Evolutionary conservation across 2,888 invertebrate genomes (phyloP), one percentile per base, ranked within the genome.

Genomic region (Eupsilia transversa): DNA sequence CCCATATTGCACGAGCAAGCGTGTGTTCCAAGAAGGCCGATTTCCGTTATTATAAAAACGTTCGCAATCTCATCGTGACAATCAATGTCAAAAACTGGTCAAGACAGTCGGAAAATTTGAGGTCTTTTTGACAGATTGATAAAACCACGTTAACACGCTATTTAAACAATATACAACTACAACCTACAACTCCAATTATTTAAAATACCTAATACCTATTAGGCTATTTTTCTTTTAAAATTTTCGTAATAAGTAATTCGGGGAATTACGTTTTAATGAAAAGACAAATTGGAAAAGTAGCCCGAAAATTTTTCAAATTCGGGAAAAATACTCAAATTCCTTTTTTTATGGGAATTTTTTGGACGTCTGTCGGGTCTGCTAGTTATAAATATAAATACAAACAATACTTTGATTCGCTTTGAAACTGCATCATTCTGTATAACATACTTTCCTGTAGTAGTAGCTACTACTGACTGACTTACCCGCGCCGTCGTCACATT

Each of bases 1-100:
- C 46, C 5, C 35, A 71, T n/a, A 33, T 30, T 77, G 54, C 35
- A 41, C 1, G 57, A 68, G 80, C 23, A 57, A 71, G 64, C 65
- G 60, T 43, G 20, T 27, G 20, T n/a, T 12, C 30, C 23, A 65
- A 33, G 30, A 33, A 49, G 14, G 30, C 0, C 27, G 12, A 27
- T 41, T 33, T 20, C 61, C 10, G 38, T 17, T 35, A 17, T n/a
- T n/a, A 3, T 7, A 35, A 60, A 35, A n/a, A 60, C n/a, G 4
- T 14, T 61, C 5, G 7, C 41, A 23, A 23, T 23, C 7, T 43
- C 6, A 20, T 30, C 7, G 23, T 7, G 14, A 30, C 14, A 30
- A 30, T 30, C 12, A 23, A 5, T 60, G 17, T 35, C 17, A 35
- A 59, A 33, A 59, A 23, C 56, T 30, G 33, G 23, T 33, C n/a